Conservation (phyloP, 1,140 invertebrate species). For the Papilio polyxenes region DNA sequence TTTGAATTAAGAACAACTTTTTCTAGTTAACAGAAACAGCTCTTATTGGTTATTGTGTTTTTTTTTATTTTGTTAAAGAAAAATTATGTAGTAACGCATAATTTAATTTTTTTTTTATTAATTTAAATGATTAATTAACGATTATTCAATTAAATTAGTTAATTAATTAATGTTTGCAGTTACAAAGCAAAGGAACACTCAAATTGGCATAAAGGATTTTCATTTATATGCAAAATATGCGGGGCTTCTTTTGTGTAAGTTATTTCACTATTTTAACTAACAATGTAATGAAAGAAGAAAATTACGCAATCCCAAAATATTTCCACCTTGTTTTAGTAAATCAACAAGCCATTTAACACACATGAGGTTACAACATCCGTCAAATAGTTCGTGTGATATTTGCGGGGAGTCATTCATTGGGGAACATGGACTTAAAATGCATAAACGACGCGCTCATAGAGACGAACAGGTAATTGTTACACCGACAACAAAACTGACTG, state of each 20-base stretch:
- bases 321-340: slow-evolving; percentile 42
- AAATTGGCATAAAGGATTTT: slow-evolving; percentile 51
- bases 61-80: too few relatives aligned
- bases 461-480: background rate
- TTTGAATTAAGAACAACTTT: too few relatives aligned
- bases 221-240: slow-evolving; percentile 51
- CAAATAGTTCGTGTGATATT: slow-evolving; percentile 43
- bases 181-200: slow-evolving; percentile 52
- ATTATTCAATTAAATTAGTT: background rate
- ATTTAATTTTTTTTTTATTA: too few relatives aligned
- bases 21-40: too few relatives aligned
- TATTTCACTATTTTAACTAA: background rate
- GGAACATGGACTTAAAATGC: slow-evolving; percentile 43
- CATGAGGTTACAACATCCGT: slow-evolving; percentile 53
- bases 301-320: too few relatives aligned
- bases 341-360: slow-evolving; percentile 56
- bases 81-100: too few relatives aligned
- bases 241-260: slow-evolving; percentile 52
- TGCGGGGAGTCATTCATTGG: slow-evolving; percentile 47
- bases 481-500: background rate
- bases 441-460: slow-evolving; percentile 34
- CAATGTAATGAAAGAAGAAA: too few relatives aligned
- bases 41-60: too few relatives aligned
- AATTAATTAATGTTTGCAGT: slow-evolving; percentile 40
- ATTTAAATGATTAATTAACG: background rate